Evolutionary conservation across 2,113 vertebrate genomes (phyloP).

Genomic region (Bettongia penicillata): DNA sequence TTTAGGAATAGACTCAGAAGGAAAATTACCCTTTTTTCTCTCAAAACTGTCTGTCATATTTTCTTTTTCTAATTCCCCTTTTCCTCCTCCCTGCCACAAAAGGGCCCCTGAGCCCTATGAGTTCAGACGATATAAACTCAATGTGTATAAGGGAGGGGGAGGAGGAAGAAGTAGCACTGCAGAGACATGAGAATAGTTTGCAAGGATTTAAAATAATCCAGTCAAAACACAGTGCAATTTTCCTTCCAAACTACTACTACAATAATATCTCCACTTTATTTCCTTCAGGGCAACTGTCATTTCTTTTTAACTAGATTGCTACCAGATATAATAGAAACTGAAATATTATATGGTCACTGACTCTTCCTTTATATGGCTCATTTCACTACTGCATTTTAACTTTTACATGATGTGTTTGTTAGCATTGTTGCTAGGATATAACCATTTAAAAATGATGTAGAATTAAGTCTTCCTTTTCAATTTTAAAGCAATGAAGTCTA

Average conservation of each 20-base stretch:
- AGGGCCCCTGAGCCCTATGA: constrained; percentile 66
- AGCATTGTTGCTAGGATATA: constrained; percentile 77
- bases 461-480: constrained; percentile 63
- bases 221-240: constrained; percentile 81
- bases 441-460: constrained; percentile 58
- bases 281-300: constrained; percentile 79
- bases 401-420: constrained; percentile 74
- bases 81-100: constrained; percentile 58
- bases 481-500: constrained; percentile 40
- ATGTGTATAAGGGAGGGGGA: constrained; percentile 62
- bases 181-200: constrained; percentile 73
- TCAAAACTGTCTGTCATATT: constrained; percentile 75
- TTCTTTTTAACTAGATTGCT: constrained; percentile 80
- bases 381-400: constrained; percentile 77
- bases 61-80: constrained; percentile 72
- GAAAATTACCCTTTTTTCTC: constrained; percentile 82
- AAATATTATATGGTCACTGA: constrained; percentile 71
- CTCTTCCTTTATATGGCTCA: constrained; percentile 72
- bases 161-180: constrained; percentile 59
- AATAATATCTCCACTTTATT: constrained; percentile 78
- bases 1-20: constrained; percentile 82
- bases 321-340: constrained; percentile 74
- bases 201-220: constrained; percentile 80
- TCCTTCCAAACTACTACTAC: constrained; percentile 76
- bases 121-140: constrained; percentile 74